phyloP scores from a whole-genome alignment of 2,888 invertebrate genomes.

The Agrochola lota region DNA sequence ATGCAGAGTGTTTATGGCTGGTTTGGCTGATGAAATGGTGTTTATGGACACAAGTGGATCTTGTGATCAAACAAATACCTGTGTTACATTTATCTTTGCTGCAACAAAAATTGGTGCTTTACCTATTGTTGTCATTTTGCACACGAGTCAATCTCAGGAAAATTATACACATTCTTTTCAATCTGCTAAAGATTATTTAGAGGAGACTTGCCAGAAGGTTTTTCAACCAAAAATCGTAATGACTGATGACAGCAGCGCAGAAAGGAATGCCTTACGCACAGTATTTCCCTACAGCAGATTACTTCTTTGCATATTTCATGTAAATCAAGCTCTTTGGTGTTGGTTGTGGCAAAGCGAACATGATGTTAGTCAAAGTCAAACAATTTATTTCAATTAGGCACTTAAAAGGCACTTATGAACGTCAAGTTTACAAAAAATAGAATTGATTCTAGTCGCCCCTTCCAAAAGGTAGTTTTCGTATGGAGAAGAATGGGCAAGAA shows the following conservation, averaged over 20 bases:
- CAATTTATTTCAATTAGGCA: no score
- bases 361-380: no score
- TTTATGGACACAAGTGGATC: conserved; percentile 27
- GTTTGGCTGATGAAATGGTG: conserved; percentile 37
- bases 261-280: no score
- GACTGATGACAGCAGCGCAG: conserved; percentile 5
- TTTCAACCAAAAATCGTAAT: conserved; percentile 23
- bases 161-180: conserved; percentile 17
- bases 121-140: conserved; percentile 40
- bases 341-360: conserved; percentile 48
- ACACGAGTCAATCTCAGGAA: conserved; percentile 27
- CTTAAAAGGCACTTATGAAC: no score
- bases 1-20: conserved; percentile 36
- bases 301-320: conserved; percentile 44
- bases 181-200: conserved; percentile 14
- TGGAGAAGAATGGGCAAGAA: no score
- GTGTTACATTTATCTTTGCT: no score
- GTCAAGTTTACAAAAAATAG: no score
- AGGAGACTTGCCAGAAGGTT: conserved; percentile 13
- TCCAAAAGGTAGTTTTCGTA: no score
- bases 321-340: conserved; percentile 46
- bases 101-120: conserved; percentile 46
- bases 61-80: no score
- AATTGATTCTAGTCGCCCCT: no score
- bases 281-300: conserved; percentile 16